These are phyloP conservation scores for Myrmophylax atrothorax DNA, from an alignment of 2,113 vertebrate genomes.

Conservation along the genomic window DNA sequence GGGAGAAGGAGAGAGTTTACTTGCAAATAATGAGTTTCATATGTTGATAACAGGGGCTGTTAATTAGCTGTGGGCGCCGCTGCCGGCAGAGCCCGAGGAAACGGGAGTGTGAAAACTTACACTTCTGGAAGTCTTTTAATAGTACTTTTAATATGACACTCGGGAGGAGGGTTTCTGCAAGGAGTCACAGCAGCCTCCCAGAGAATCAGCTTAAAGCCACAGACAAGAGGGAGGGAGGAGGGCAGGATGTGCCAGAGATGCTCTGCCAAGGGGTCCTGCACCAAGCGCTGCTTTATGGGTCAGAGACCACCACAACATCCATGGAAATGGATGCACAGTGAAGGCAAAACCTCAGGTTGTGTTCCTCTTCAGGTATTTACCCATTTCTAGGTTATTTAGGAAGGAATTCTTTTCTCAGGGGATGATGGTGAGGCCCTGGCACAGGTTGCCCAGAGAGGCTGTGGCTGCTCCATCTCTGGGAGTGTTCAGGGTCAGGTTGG, in stretches of 20 bases:
- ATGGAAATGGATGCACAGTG: fast-evolving
- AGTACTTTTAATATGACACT: background rate
- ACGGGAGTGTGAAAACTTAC: background rate
- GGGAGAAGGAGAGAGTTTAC: background rate
- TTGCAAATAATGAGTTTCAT: background rate
- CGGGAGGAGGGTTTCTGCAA: background rate
- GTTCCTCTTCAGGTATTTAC: background rate
- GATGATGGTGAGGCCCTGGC: background rate
- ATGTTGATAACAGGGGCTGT: background rate
- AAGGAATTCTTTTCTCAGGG: background rate
- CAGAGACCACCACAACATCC: fast-evolving
- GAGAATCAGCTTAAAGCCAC: background rate
- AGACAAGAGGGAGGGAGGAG: background rate
- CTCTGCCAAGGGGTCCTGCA: fast-evolving
- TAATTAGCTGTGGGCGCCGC: background rate
- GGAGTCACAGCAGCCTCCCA: background rate
- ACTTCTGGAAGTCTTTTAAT: background rate
- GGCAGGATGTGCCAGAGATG: background rate
- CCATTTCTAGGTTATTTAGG: background rate
- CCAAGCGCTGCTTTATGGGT: no score
- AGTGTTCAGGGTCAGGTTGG: background rate
- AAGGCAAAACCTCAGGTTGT: background rate
- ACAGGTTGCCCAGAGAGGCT: background rate
- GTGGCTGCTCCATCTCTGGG: background rate
- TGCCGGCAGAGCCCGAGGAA: background rate